These are phyloP conservation scores for Ceuthmochares aereus DNA, from an alignment of 2,113 vertebrate genomes.

Conservation along the genomic window DNA sequence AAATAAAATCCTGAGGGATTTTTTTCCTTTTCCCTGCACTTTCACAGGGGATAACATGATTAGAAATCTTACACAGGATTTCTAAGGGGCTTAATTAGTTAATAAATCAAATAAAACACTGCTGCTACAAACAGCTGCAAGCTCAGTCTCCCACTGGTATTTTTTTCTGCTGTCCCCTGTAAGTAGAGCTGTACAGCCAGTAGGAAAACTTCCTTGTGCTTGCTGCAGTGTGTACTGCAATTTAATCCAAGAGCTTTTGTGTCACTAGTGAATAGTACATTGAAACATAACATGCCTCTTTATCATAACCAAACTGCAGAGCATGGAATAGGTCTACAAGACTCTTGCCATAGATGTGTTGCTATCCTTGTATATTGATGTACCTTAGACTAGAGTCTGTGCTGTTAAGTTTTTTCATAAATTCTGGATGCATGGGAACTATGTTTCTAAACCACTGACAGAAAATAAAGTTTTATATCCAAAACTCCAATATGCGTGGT, in stretches of 20 bases:
- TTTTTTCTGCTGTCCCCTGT: neutral
- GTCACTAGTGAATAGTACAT: neutral
- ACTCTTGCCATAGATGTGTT: neutral
- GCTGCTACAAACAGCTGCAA: neutral
- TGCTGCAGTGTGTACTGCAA: neutral
- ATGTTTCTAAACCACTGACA: neutral
- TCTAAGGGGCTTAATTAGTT: constrained; percentile 3
- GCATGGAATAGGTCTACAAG: neutral
- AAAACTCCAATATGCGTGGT: neutral
- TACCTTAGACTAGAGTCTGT: neutral
- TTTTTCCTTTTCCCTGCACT: neutral
- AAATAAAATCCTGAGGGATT: neutral
- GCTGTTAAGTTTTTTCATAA: neutral
- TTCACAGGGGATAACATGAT: neutral
- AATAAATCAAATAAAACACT: constrained; percentile 25
- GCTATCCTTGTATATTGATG: neutral
- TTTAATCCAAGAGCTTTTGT: neutral
- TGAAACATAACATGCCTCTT: neutral
- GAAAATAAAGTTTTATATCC: neutral
- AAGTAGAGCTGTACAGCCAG: neutral
- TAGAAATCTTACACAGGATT: neutral
- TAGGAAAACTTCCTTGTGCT: neutral
- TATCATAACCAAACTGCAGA: neutral
- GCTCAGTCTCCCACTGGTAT: neutral
- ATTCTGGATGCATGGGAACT: neutral